phyloP scores from a whole-genome alignment of 2,113 vertebrate genomes.

The Colinus virginianus region DNA sequence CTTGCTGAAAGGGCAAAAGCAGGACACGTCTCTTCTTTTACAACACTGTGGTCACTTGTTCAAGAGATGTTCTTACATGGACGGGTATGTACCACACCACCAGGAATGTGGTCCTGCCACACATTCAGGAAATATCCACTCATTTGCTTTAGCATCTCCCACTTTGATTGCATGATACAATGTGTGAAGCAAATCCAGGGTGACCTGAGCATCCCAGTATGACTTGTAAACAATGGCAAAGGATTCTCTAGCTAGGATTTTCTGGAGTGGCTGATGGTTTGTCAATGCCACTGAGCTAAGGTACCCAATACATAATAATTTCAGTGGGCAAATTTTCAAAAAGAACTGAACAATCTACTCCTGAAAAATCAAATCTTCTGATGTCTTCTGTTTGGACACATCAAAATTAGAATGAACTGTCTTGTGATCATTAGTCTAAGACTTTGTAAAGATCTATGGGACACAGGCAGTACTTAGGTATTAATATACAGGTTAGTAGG shows the following conservation, averaged over 20 bases:
- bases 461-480: neutral
- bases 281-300: neutral
- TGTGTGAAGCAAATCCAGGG: neutral
- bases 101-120: neutral
- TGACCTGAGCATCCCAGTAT: neutral
- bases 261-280: neutral
- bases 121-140: neutral
- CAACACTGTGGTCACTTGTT: slow-evolving; percentile 81
- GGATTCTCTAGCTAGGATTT: neutral
- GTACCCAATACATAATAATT: neutral
- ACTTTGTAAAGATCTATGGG: neutral
- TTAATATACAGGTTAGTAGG: neutral
- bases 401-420: neutral
- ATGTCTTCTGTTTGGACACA: neutral
- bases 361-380: neutral
- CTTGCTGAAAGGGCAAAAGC: slow-evolving; percentile 63
- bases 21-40: slow-evolving; percentile 71
- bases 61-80: slow-evolving; percentile 81
- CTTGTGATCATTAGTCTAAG: neutral
- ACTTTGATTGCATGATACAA: neutral
- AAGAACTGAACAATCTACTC: neutral
- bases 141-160: neutral
- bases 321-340: neutral
- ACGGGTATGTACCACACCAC: slow-evolving; percentile 70
- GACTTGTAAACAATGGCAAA: neutral